Evolutionary conservation across 2,113 vertebrate species (phyloP).

Genomic region (Petaurus breviceps): DNA sequence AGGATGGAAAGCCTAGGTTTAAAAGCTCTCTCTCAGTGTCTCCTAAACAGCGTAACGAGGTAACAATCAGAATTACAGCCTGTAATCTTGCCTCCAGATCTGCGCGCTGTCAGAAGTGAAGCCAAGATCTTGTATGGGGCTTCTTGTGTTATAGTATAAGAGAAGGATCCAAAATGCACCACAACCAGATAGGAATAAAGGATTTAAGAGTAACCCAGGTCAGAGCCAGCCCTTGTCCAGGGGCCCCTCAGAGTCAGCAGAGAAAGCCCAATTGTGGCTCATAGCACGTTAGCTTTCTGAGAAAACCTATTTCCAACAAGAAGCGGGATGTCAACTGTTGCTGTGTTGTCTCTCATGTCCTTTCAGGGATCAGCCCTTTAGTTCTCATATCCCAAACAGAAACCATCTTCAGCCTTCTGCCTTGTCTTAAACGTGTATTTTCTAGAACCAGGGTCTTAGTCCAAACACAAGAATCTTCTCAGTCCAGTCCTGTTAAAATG

Average conservation of each 20-base stretch:
- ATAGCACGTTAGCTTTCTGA: conserved; percentile 21
- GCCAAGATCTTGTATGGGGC: not conserved
- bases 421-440: not conserved
- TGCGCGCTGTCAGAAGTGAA: not conserved
- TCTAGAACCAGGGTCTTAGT: not conserved
- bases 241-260: not conserved
- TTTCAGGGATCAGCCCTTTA: not conserved
- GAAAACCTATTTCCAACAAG: conserved; percentile 22
- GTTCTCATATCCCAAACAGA: not conserved
- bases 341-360: not conserved
- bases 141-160: not conserved
- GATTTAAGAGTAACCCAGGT: not conserved
- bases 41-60: not conserved
- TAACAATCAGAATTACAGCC: not conserved
- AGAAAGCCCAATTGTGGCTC: conserved; percentile 8
- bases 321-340: not conserved
- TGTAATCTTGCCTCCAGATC: not conserved
- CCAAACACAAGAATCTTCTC: conserved; percentile 17
- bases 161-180: not conserved
- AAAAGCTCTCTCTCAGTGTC: not conserved
- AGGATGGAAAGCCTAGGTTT: not conserved
- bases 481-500: conserved; percentile 10
- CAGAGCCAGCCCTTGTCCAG: not conserved
- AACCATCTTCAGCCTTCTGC: conserved; percentile 26
- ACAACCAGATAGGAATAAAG: not conserved